Conservation (phyloP, 1,140 invertebrate species). For the Zaprionus gabonicus region DNA sequence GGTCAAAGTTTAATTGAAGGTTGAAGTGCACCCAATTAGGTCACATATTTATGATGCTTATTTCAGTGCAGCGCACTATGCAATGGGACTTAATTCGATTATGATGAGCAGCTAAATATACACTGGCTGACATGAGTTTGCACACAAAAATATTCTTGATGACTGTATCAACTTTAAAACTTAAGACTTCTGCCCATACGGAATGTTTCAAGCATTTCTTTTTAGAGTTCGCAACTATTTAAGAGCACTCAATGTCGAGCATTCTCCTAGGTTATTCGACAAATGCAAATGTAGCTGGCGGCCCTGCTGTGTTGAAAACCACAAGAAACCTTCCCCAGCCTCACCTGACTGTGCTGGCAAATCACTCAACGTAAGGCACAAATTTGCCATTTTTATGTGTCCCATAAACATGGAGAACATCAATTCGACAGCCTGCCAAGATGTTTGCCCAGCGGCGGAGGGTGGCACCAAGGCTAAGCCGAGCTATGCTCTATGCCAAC, state of each 20-base stretch:
- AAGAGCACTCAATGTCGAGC: conserved; percentile 20
- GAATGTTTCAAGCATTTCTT: conserved; percentile 10
- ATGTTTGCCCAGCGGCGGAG: neutral
- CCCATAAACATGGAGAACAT: conserved; percentile 49
- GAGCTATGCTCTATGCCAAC: conserved; percentile 15
- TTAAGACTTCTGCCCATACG: neutral
- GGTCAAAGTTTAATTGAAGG: conserved; percentile 56
- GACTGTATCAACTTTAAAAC: neutral
- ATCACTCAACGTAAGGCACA: conserved; percentile 58
- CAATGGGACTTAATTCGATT: neutral
- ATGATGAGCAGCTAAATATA: neutral
- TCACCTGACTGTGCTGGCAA: conserved; percentile 31
- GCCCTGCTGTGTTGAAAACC: neutral
- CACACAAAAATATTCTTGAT: neutral
- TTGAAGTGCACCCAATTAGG: conserved; percentile 17
- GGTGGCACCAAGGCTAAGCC: neutral
- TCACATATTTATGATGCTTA: conserved; percentile 10
- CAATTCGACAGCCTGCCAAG: conserved; percentile 3
- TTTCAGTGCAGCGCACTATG: neutral
- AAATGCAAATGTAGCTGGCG: conserved; percentile 55
- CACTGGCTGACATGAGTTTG: too few relatives aligned
- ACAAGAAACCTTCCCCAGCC: neutral
- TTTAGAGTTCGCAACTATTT: conserved; percentile 30
- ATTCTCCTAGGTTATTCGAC: conserved; percentile 25
- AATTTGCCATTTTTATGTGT: conserved; percentile 67